Evolutionary conservation across 92 coral and sea anemone species (phyloP), one percentile per base, ranked within the genome.

Genomic region (Galaxea fascicularis): DNA sequence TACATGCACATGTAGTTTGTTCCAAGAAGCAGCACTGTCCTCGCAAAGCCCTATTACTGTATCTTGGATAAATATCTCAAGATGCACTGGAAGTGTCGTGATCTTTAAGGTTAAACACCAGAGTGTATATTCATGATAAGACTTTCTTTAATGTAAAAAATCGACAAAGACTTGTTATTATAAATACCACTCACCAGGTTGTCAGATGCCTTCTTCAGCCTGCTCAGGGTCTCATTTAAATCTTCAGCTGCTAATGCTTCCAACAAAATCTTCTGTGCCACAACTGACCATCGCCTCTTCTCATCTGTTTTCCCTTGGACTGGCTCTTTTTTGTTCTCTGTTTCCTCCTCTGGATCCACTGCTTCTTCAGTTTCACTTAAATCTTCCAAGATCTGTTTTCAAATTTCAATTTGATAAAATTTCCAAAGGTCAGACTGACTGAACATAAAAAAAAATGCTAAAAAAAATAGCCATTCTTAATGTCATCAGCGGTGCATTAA

Each of bases 141-240:
- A n/a, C 17, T 49, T 49, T 14, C 11, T 49, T 49, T 49, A 4
- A 49, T 49, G 54, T 12, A 46, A 6, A 49, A 3, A 15, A 2
- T 49, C 54, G 1, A 17, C 63, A 1, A 21, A 5, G 6, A 35
- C 6, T 2, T 15, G 63, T n/a, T 57, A n/a, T n/a, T n/a, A n/a
- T n/a, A n/a, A 57, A 16, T 25, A 44, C 56, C 26, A 56, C 92
- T 65, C 74, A 96, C 99, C 90, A 97, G 63, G 14, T 84, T 58
- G 63, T 94, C 95, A 9, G 98, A 92, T 22, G 94, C 94, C 66
- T 69, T 87, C 86, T 95, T 95, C 8, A 97, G 92, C 82, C 89
- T 92, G 49, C 76, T 75, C 79, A 97, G 80, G 24, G 92, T 90
- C 57, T 94, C 97, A 26, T 79, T 90, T 27, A 86, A 49, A 57